Evolutionary conservation across 2,888 invertebrate genomes (phyloP).

Genomic region (Pycnomerus fuliginosus): DNA sequence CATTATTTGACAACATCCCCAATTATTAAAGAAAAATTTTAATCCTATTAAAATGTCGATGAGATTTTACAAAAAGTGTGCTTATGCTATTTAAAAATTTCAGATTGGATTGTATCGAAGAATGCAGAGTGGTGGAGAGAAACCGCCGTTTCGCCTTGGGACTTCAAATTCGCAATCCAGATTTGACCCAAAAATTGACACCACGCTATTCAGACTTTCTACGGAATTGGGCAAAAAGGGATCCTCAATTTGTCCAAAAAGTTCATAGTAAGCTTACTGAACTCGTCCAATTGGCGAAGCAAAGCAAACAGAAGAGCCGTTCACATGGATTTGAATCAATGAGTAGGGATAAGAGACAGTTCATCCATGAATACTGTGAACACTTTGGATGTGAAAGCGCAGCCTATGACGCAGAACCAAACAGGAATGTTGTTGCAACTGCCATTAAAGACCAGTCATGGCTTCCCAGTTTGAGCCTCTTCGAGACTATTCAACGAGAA

Average conservation of each 20-base stretch:
- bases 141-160: conserved; percentile 88
- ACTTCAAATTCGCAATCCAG: conserved; percentile 89
- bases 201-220: conserved; percentile 87
- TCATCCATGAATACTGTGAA: conserved; percentile 92
- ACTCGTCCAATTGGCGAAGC: conserved; percentile 84
- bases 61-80: too few species aligned
- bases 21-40: too few species aligned
- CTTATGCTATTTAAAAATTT: too few species aligned
- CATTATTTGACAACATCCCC: too few species aligned
- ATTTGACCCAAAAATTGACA: conserved; percentile 74
- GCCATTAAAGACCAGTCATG: conserved; percentile 74
- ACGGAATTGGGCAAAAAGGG: conserved; percentile 78
- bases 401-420: conserved; percentile 94
- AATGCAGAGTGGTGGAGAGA: conserved; percentile 84
- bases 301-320: conserved; percentile 60
- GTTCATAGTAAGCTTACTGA: conserved; percentile 83
- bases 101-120: conserved; percentile 89
- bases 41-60: too few species aligned
- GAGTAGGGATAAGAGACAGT: conserved; percentile 88
- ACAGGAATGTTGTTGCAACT: conserved; percentile 92
- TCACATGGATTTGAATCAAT: conserved; percentile 86
- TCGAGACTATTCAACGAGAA: conserved; percentile 79
- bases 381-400: conserved; percentile 93
- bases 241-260: conserved; percentile 75
- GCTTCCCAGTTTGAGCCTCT: conserved; percentile 83